Percentiles rank a stretch among this genome's conserved stretches.
Evolutionary conservation across 2,113 vertebrate species (phyloP).

Genomic region (Phalacrocorax pelagicus): DNA sequence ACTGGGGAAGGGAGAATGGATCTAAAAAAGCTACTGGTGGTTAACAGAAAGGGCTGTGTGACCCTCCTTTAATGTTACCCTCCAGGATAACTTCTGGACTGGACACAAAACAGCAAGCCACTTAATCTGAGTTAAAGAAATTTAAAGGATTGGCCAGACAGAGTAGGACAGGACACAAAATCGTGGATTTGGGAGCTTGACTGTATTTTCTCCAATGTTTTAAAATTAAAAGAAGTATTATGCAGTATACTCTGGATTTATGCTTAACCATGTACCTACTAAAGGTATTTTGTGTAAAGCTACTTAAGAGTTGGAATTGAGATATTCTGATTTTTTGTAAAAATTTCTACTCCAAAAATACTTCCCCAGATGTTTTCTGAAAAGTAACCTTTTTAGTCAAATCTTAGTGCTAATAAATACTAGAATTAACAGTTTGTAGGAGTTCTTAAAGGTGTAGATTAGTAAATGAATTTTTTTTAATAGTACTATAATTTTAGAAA

Average conservation of each 20-base stretch:
- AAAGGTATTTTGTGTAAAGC: background rate
- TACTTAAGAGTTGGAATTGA: background rate
- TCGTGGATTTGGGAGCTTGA: background rate
- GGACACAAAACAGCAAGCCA: background rate
- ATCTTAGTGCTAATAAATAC: background rate
- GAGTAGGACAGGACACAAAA: background rate
- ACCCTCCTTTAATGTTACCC: background rate
- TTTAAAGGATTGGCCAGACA: background rate
- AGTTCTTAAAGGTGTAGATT: background rate
- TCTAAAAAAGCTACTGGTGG: background rate
- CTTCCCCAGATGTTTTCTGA: no score
- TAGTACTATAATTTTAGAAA: background rate
- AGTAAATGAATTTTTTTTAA: background rate
- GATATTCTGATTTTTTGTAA: background rate
- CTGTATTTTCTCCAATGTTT: background rate
- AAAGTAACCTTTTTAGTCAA: background rate
- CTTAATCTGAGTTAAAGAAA: background rate
- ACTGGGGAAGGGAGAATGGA: background rate
- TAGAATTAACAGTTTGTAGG: background rate
- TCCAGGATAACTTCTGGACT: background rate
- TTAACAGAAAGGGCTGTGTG: background rate
- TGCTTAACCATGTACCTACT: background rate
- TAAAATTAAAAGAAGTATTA: background rate
- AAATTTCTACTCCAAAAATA: background rate
- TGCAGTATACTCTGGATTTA: background rate